Percentiles rank a stretch among this genome's conserved stretches.
Conservation (phyloP, 2,888 invertebrate species). For the Aphodius sticticus region DNA sequence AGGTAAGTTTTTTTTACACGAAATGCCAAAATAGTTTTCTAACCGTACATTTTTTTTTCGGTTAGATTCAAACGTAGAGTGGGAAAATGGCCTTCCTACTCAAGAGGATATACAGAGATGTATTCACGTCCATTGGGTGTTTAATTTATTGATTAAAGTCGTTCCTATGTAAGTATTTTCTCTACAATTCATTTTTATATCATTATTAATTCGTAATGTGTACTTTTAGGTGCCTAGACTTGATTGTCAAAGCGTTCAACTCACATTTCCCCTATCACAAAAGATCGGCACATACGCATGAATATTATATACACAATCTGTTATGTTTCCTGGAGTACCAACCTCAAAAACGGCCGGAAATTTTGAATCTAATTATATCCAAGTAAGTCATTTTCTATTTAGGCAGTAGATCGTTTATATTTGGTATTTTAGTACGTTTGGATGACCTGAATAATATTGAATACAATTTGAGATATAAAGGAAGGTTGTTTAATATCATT, state of each 20-base stretch:
- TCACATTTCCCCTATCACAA: conserved; percentile 81
- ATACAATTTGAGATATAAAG: no score
- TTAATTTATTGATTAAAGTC: conserved; percentile 60
- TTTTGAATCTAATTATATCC: conserved; percentile 78
- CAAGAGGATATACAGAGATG: conserved; percentile 65
- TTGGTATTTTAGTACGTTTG: no score
- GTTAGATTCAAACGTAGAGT: conserved; percentile 63
- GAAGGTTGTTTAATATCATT: no score
- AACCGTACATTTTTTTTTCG: conserved; percentile 35
- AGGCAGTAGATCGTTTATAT: no score
- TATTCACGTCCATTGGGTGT: conserved; percentile 68
- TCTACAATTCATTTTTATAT: conserved; percentile 5
- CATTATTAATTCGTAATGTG: conserved; percentile 25
- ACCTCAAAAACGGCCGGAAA: conserved; percentile 72
- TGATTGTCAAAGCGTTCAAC: conserved; percentile 71
- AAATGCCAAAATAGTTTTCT: not conserved
- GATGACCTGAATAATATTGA: no score
- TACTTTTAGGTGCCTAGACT: conserved; percentile 72
- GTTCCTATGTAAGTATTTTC: conserved; percentile 66
- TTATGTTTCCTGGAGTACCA: conserved; percentile 79
- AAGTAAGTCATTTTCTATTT: conserved; percentile 68
- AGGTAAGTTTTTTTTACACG: conserved; percentile 55
- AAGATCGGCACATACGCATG: conserved; percentile 71
- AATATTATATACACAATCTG: conserved; percentile 80
- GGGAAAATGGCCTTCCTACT: conserved; percentile 68